A percentile compares a stretch with the other conserved stretches of the same genome.
phyloP scores from a whole-genome alignment of 2,113 vertebrate genomes.

The Alces alces region DNA sequence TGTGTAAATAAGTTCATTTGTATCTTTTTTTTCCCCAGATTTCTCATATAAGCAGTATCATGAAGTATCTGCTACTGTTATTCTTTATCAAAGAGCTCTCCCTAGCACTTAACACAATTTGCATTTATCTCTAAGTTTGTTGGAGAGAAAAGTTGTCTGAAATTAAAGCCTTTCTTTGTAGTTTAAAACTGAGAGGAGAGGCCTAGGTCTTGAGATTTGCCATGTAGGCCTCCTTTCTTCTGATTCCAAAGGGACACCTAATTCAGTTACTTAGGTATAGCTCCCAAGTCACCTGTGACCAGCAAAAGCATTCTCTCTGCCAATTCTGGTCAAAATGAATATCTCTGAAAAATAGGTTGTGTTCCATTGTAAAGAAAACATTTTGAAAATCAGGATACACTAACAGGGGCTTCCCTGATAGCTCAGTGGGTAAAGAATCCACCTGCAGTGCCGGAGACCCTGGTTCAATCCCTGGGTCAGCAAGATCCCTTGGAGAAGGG shows the following conservation, averaged over 20 bases:
- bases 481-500: neutral
- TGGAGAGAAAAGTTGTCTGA: neutral
- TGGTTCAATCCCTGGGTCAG: neutral
- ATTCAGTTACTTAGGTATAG: conserved; percentile 6
- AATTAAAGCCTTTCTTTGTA: neutral
- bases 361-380: neutral
- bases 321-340: neutral
- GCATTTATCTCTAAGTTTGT: neutral
- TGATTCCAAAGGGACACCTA: neutral
- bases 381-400: neutral
- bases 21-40: neutral
- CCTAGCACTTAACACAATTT: neutral
- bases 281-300: neutral
- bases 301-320: neutral
- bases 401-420: neutral
- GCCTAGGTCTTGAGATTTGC: neutral
- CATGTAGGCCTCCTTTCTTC: neutral
- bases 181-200: neutral
- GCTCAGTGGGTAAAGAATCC: neutral
- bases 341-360: neutral
- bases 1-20: neutral
- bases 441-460: neutral
- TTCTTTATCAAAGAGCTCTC: neutral
- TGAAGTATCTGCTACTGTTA: neutral
- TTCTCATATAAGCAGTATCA: neutral